These are phyloP conservation scores for Heliconius erato DNA, from an alignment of 2,888 invertebrate genomes.

Conservation along the genomic window DNA sequence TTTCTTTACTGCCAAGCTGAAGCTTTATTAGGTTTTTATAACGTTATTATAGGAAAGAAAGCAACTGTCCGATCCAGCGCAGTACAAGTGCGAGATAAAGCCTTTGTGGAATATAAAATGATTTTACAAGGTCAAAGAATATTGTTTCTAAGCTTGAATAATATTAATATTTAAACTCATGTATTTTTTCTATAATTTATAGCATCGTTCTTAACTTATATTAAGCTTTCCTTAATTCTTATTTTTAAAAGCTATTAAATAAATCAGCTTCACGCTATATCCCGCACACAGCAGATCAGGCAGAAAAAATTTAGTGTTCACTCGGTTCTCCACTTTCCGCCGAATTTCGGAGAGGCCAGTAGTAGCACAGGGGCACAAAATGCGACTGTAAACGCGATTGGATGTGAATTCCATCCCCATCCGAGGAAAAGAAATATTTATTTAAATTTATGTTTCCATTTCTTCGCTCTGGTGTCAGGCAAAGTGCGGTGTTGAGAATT, in stretches of 20 bases:
- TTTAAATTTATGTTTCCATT: too few species aligned
- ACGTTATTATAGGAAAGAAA: constrained; percentile 25
- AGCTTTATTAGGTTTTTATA: constrained; percentile 18
- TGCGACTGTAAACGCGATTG: too few species aligned
- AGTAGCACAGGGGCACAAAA: too few species aligned
- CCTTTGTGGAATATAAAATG: constrained; percentile 7
- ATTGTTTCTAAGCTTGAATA: neutral
- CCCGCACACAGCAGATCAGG: too few species aligned
- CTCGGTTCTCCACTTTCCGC: too few species aligned
- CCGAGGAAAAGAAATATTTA: too few species aligned
- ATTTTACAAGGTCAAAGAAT: neutral
- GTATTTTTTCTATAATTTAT: neutral
- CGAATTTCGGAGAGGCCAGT: too few species aligned
- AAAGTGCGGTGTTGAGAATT: too few species aligned
- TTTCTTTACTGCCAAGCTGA: constrained; percentile 14
- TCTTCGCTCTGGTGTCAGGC: too few species aligned
- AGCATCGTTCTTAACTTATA: neutral
- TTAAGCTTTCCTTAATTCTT: neutral
- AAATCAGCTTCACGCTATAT: too few species aligned
- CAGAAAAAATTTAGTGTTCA: too few species aligned
- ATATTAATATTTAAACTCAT: neutral
- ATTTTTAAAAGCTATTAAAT: neutral
- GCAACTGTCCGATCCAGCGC: constrained; percentile 14
- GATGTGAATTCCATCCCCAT: too few species aligned
- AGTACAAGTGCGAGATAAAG: constrained; percentile 5